A percentile compares a stretch with the other conserved stretches of the same genome.
phyloP scores from a whole-genome alignment of 2,113 vertebrate genomes.

The Platichthys stellatus region DNA sequence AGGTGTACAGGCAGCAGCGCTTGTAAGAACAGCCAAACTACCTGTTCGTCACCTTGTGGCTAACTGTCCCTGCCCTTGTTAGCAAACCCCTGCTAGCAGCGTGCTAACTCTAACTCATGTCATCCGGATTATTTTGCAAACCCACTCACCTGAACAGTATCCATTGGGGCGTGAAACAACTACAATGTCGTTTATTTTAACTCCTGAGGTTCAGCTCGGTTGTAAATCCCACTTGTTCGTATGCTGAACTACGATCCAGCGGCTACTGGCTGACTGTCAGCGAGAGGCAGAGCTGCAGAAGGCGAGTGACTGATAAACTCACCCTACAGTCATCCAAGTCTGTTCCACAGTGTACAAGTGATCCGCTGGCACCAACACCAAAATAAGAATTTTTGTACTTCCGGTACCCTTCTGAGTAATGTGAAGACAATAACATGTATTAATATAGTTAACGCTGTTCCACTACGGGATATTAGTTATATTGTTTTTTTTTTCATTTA shows the following conservation, averaged over 20 bases:
- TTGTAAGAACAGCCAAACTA: background rate
- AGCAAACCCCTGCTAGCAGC: slow-evolving; percentile 38
- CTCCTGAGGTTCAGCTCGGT: background rate
- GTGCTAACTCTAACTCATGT: slow-evolving; percentile 50
- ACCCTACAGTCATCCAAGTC: slow-evolving; percentile 33
- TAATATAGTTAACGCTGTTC: too few species aligned
- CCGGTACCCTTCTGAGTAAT: slow-evolving; percentile 22
- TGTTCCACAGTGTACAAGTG: background rate
- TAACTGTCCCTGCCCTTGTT: slow-evolving; percentile 60
- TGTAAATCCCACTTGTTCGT: background rate
- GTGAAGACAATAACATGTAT: too few species aligned
- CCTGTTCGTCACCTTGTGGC: slow-evolving; percentile 48
- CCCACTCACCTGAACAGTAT: slow-evolving; percentile 63
- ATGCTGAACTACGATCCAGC: background rate
- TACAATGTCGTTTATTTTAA: background rate
- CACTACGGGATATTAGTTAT: too few species aligned
- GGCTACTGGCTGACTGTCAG: slow-evolving; percentile 16
- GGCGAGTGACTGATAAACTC: slow-evolving; percentile 2
- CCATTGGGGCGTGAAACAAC: slow-evolving; percentile 42
- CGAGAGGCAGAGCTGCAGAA: background rate
- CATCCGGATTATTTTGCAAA: background rate
- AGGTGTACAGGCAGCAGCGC: too few species aligned
- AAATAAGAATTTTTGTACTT: slow-evolving; percentile 4
- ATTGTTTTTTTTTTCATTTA: too few species aligned
- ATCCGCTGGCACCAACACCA: background rate